Base-by-base conservation (phyloP, 2,113 vertebrate species). In the Elachura formosa region DNA sequence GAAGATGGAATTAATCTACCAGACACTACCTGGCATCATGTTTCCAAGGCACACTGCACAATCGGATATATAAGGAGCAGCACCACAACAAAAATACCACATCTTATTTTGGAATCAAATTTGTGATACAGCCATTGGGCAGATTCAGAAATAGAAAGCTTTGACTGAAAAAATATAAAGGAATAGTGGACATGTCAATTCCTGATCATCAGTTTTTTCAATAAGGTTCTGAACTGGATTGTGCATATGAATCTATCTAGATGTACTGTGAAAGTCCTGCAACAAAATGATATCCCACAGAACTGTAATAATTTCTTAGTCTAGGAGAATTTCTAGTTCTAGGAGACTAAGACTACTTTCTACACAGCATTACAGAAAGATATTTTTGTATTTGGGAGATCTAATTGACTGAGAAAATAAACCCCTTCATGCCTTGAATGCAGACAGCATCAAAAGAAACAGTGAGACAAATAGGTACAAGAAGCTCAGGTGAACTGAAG, bases 391-490 rank as follows among this genome's bases (percentile, higher is more conserved):
- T 41, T 11, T 33, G 14, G 14, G 36, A 68, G 24, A 67, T 51
- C 5, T 40, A 46, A 74, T 11, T 45, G 34, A 52, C 29, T 46
- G n/a, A 58, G 45, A 59, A 21, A 46, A 4, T n/a, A 85, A 77
- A 66, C 7, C 6, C 14, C 12, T 91, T 76, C 43, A 55, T 83
- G 64, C 40, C 17, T 61, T 56, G 34, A 74, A 61, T 22, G 17
- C 3, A 64, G 54, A 68, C 12, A 79, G 21, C 31, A 48, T 29
- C 46, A 89, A 89, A 84, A 36, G 25, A 78, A 88, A 78, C 2
- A 26, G 13, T 0, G 0, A 88, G n/a, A 12, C 43, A 80, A 62
- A 52, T 56, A 10, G 29, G 31, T 59, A 55, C 3, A 3, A 31
- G 43, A 28, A 63, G 10, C 16, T 91, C 58, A 78, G 38, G 19